These are phyloP conservation scores for Aphidius gifuensis DNA, from an alignment of 1,140 invertebrate species.

Conservation along the genomic window DNA sequence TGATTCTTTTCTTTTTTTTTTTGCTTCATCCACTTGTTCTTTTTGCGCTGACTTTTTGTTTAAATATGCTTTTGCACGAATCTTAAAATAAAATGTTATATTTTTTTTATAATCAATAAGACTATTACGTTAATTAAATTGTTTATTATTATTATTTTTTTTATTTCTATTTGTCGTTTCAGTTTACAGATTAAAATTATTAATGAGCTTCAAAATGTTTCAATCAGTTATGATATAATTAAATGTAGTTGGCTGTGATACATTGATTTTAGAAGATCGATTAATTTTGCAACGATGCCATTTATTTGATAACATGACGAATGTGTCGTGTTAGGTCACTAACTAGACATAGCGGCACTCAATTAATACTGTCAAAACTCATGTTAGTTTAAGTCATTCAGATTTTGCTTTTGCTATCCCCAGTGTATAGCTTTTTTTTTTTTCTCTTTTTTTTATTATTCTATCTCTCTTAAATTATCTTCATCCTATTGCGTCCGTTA, in stretches of 20 bases:
- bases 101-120: too few species aligned
- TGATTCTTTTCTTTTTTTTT: not conserved
- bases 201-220: too few species aligned
- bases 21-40: slow-evolving; percentile 19
- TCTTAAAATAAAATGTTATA: too few species aligned
- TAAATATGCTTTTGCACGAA: too few species aligned
- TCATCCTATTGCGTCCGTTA: not conserved
- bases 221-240: too few species aligned
- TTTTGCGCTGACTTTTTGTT: not conserved
- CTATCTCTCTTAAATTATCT: not conserved
- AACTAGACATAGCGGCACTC: slow-evolving; percentile 56
- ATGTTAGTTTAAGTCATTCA: slow-evolving; percentile 50
- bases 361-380: slow-evolving; percentile 56
- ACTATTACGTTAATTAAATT: too few species aligned
- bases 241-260: too few species aligned
- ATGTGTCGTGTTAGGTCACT: slow-evolving; percentile 33
- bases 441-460: slow-evolving; percentile 7
- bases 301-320: slow-evolving; percentile 37
- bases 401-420: slow-evolving; percentile 15
- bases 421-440: slow-evolving; percentile 9
- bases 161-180: too few species aligned
- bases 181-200: too few species aligned
- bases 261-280: too few species aligned
- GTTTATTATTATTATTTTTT: too few species aligned
- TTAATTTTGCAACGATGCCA: slow-evolving; percentile 50